A percentile compares a stretch with the other conserved stretches of the same genome.
Evolutionary conservation across 2,888 invertebrate genomes (phyloP).

Genomic region (Eutolmus rufibarbis): DNA sequence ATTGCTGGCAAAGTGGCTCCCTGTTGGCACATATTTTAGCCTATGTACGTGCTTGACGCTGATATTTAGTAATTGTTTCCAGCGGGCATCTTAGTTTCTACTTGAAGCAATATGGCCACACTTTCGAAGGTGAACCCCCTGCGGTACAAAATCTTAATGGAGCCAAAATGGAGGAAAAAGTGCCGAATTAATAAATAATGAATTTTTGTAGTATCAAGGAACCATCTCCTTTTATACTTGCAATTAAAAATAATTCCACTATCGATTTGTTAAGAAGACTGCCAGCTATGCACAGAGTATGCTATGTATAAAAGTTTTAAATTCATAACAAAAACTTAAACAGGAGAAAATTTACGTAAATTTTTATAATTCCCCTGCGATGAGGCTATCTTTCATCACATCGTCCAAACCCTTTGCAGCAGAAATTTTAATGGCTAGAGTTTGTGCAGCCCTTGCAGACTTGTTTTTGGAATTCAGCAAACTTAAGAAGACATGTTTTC

Average conservation of each 20-base stretch:
- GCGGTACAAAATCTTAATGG: neutral
- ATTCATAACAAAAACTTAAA: no score
- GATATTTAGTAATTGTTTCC: neutral
- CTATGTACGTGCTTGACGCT: neutral
- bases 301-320: no score
- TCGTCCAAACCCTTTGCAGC: no score
- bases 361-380: no score
- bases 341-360: no score
- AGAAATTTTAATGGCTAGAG: no score
- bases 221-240: neutral
- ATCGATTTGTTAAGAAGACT: no score
- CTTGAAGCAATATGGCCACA: neutral
- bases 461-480: no score
- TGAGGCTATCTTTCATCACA: no score
- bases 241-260: neutral
- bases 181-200: neutral
- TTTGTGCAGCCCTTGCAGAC: no score
- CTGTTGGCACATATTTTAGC: neutral
- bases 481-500: no score
- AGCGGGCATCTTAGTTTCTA: neutral
- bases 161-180: neutral
- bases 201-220: neutral
- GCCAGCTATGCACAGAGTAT: no score
- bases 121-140: neutral
- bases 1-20: neutral